Evolutionary conservation across 2,113 vertebrate genomes (phyloP).

Genomic region (Tachysurus vachellii): DNA sequence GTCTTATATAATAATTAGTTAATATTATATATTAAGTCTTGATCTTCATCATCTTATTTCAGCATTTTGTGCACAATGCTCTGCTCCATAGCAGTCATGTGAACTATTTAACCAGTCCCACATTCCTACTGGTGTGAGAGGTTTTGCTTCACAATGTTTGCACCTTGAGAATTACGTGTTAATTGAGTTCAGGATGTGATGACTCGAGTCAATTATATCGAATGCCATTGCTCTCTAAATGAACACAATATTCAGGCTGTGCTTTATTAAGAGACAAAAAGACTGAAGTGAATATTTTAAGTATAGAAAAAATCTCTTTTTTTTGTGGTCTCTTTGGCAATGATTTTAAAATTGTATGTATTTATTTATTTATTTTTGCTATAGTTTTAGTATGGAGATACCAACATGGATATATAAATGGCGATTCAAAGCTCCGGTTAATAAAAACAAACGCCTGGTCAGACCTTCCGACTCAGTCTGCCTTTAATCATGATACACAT

Average conservation of each 20-base stretch:
- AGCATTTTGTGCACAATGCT: neutral
- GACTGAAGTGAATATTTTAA: neutral
- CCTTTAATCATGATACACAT: constrained; percentile 37
- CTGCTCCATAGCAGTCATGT: neutral
- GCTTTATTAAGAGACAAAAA: constrained; percentile 10
- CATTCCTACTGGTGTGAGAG: neutral
- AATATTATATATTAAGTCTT: too few relatives aligned
- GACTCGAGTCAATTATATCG: constrained; percentile 20
- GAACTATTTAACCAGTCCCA: neutral
- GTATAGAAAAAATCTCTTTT: neutral
- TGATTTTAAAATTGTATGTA: neutral
- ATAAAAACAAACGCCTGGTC: neutral
- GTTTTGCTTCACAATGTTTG: neutral
- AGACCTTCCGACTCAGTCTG: neutral
- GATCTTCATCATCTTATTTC: neutral
- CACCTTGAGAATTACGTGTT: constrained; percentile 4
- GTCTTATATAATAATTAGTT: too few relatives aligned
- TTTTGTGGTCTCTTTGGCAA: neutral
- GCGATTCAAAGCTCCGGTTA: neutral
- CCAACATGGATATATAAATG: neutral
- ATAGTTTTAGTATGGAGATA: neutral
- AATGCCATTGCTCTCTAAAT: neutral
- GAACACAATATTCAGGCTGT: neutral
- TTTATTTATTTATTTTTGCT: neutral
- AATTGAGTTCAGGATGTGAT: constrained; percentile 19